Conservation (phyloP, 2,888 invertebrate species). For the Villa cingulata region DNA sequence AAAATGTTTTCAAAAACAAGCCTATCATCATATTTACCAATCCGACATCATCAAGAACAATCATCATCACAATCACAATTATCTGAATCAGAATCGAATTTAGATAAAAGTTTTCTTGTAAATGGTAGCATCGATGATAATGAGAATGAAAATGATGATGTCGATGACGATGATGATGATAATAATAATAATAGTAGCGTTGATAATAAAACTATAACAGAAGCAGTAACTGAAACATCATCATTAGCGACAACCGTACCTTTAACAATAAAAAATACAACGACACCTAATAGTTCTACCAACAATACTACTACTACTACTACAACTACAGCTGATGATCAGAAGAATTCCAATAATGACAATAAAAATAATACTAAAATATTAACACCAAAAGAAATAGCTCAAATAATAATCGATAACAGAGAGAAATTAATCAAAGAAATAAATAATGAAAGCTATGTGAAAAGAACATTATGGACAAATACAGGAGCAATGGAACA, state of each 20-base stretch:
- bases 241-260: too few species aligned
- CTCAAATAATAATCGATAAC: slow-evolving; percentile 9
- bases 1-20: slow-evolving; percentile 4
- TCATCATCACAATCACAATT: too few species aligned
- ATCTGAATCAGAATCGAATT: too few species aligned
- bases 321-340: background rate
- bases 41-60: background rate
- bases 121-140: too few species aligned
- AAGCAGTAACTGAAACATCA: too few species aligned
- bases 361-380: too few species aligned
- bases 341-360: background rate
- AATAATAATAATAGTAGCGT: too few species aligned
- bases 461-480: background rate
- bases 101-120: too few species aligned
- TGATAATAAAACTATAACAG: too few species aligned
- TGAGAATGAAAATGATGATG: too few species aligned
- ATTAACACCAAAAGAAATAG: slow-evolving; percentile 8
- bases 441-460: slow-evolving; percentile 6
- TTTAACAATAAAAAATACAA: background rate
- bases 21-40: background rate
- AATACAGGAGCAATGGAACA: too few species aligned
- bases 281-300: background rate
- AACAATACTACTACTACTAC: background rate
- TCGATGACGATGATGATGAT: too few species aligned
- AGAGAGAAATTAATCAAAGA: slow-evolving; percentile 7